phyloP scores from a whole-genome alignment of 2,888 invertebrate genomes.

The Acheta domesticus region DNA sequence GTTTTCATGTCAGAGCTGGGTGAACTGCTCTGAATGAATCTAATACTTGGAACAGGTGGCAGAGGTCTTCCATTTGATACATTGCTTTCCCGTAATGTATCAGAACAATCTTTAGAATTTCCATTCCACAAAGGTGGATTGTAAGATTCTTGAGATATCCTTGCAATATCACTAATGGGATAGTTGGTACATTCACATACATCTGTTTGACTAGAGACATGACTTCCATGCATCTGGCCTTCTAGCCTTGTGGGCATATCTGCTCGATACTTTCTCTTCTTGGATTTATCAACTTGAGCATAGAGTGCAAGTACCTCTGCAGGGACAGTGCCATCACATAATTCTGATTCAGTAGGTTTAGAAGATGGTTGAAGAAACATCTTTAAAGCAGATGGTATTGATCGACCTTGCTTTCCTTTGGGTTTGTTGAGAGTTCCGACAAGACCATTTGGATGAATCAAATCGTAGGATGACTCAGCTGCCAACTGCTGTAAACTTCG shows the following conservation, averaged over 20 bases:
- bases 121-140: constrained; percentile 29
- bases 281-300: constrained; percentile 41
- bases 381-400: constrained; percentile 34
- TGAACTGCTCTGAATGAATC: constrained; percentile 27
- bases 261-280: constrained; percentile 38
- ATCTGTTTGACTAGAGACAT: constrained; percentile 30
- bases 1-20: constrained; percentile 26
- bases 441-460: constrained; percentile 31
- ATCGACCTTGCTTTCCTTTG: constrained; percentile 24
- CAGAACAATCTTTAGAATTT: constrained; percentile 28
- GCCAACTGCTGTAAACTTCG: constrained; percentile 29
- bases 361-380: constrained; percentile 32
- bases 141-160: constrained; percentile 30
- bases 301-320: constrained; percentile 40
- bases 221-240: constrained; percentile 19
- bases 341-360: constrained; percentile 28
- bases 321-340: constrained; percentile 34
- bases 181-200: constrained; percentile 31
- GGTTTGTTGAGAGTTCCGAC: constrained; percentile 27
- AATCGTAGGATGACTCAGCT: constrained; percentile 35
- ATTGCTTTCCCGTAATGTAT: constrained; percentile 23
- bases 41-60: constrained; percentile 30
- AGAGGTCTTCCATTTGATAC: constrained; percentile 26
- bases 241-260: constrained; percentile 27
- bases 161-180: constrained; percentile 29